These are phyloP conservation scores for Labeo catla DNA, from an alignment of 2,113 vertebrate genomes.

Conservation along the genomic window DNA sequence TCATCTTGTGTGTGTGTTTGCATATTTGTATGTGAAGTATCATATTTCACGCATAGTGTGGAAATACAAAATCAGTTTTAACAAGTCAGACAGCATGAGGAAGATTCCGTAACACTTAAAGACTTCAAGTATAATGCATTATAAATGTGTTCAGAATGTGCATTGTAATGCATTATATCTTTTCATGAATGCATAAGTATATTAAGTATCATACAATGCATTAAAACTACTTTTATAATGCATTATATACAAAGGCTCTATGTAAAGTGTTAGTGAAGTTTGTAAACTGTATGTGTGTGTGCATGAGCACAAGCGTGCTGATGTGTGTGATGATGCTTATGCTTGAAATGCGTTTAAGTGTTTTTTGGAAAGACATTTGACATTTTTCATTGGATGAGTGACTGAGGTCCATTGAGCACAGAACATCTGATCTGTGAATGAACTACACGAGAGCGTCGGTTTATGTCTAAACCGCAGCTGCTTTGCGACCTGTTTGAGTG, in stretches of 20 bases:
- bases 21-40: slow-evolving; percentile 24
- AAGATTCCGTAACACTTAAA: too few species aligned
- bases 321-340: not conserved
- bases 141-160: too few species aligned
- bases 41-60: not conserved
- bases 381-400: not conserved
- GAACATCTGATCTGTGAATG: not conserved
- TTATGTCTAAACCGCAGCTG: not conserved
- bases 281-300: not conserved
- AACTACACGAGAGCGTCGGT: not conserved
- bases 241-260: too few species aligned
- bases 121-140: too few species aligned
- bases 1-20: not conserved
- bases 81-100: too few species aligned
- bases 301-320: not conserved
- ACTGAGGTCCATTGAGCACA: not conserved
- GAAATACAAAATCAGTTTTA: not conserved
- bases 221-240: too few species aligned
- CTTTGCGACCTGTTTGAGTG: too few species aligned
- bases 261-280: not conserved
- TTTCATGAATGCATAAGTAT: too few species aligned
- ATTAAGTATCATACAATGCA: too few species aligned
- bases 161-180: too few species aligned
- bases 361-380: not conserved
- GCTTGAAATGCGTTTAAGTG: not conserved